phyloP scores from a whole-genome alignment of 2,797 vertebrate species.

The Lagodon rhomboides region DNA sequence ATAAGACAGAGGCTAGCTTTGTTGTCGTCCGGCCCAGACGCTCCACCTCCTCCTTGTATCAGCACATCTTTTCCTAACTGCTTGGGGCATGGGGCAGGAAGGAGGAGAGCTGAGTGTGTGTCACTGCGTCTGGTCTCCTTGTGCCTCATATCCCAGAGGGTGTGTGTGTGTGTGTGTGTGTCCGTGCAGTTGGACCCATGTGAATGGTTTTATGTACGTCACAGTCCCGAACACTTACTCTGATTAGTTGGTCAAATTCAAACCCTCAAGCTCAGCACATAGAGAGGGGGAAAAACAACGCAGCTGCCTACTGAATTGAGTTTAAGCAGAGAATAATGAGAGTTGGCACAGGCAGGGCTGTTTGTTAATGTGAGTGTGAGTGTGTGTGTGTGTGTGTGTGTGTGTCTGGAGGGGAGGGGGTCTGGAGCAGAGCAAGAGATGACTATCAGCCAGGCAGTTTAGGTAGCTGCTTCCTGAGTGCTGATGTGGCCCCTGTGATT shows the following conservation, averaged over 20 bases:
- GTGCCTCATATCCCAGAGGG: constrained; percentile 33
- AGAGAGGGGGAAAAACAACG: constrained; percentile 24
- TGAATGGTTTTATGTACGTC: constrained; percentile 34
- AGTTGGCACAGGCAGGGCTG: constrained; percentile 43
- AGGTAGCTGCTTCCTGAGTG: constrained; percentile 81
- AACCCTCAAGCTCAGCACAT: constrained; percentile 42
- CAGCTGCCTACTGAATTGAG: constrained; percentile 53
- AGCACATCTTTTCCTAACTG: constrained; percentile 69
- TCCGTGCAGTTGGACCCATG: constrained; percentile 11
- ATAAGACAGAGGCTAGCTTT: constrained; percentile 77
- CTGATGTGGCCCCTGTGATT: constrained; percentile 73
- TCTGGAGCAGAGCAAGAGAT: constrained; percentile 62
- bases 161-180: constrained; percentile 14
- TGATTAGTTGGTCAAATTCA: constrained; percentile 31
- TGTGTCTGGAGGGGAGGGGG: constrained; percentile 18
- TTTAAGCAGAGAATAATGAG: constrained; percentile 69
- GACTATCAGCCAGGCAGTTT: constrained; percentile 77
- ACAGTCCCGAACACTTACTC: constrained; percentile 29
- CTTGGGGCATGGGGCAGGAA: constrained; percentile 44
- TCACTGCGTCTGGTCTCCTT: constrained; percentile 42
- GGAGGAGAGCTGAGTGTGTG: constrained; percentile 41
- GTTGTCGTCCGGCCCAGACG: constrained; percentile 55
- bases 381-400: constrained; percentile 33
- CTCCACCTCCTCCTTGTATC: constrained; percentile 69
- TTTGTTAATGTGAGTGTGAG: constrained; percentile 47